Percentiles rank a stretch among this genome's conserved stretches.
These are phyloP conservation scores for Ceyx margarethae DNA, from an alignment of 2,113 vertebrate species.

Conservation along the genomic window DNA sequence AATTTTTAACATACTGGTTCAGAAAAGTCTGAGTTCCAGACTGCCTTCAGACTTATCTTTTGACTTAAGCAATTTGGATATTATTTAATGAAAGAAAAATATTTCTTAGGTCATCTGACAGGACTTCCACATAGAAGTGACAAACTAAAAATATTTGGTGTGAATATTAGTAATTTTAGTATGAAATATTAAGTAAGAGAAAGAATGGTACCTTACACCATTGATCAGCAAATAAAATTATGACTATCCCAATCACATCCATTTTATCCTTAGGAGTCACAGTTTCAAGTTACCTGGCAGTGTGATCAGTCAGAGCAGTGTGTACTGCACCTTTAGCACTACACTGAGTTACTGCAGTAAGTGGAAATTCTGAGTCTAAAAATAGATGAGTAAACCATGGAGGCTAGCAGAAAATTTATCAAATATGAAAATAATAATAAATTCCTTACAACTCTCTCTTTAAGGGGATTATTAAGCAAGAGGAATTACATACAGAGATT, in stretches of 20 bases:
- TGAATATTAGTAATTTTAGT: background rate
- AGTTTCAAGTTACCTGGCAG: constrained; percentile 5
- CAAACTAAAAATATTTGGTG: background rate
- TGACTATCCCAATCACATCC: background rate
- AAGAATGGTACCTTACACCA: background rate
- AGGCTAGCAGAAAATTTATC: background rate
- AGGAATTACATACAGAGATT: background rate
- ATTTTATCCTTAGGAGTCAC: constrained; percentile 15
- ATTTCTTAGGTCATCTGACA: background rate
- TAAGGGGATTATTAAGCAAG: background rate
- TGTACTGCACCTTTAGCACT: background rate
- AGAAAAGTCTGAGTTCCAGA: background rate
- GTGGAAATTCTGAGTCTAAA: background rate
- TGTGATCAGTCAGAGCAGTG: background rate
- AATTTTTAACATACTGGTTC: background rate
- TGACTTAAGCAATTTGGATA: background rate
- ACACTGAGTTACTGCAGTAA: background rate
- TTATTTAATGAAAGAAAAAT: background rate
- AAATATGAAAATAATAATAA: background rate
- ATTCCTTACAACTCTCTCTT: background rate
- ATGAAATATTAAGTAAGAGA: background rate
- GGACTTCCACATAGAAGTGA: background rate
- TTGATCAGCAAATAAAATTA: background rate
- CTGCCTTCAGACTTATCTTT: background rate
- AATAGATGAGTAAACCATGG: background rate